phyloP scores from a whole-genome alignment of 2,888 invertebrate genomes.

The Arctia plantaginis region DNA sequence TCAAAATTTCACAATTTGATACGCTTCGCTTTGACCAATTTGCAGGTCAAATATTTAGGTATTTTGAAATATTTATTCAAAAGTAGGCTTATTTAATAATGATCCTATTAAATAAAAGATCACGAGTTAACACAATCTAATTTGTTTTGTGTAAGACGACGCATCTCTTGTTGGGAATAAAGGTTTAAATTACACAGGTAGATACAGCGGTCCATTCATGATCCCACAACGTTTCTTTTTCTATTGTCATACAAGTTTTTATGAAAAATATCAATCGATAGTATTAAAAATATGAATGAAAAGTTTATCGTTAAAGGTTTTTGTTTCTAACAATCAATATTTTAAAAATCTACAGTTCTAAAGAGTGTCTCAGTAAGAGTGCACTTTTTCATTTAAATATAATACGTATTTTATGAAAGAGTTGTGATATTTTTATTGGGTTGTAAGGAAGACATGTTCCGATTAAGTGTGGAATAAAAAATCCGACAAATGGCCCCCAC shows the following conservation, averaged over 20 bases:
- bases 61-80: not conserved
- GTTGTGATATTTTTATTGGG: too few relatives aligned
- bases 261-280: not conserved
- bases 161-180: slow-evolving; percentile 21
- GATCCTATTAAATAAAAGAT: slow-evolving; percentile 15
- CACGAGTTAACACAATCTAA: slow-evolving; percentile 24
- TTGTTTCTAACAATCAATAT: not conserved
- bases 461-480: too few relatives aligned
- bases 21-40: not conserved
- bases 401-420: too few relatives aligned
- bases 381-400: too few relatives aligned
- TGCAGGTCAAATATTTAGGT: too few relatives aligned
- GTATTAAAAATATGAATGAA: too few relatives aligned
- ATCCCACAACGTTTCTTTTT: not conserved
- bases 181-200: slow-evolving; percentile 35
- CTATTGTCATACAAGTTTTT: not conserved
- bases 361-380: too few relatives aligned
- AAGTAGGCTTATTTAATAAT: not conserved
- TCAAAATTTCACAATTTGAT: too few relatives aligned
- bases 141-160: slow-evolving; percentile 30
- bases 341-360: too few relatives aligned
- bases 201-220: slow-evolving; percentile 21
- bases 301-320: not conserved
- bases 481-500: too few relatives aligned
- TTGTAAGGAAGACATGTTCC: too few relatives aligned